Evolutionary conservation across 2,113 vertebrate species (phyloP), one percentile per base, ranked within the genome.

Genomic region (Plecotus auritus): DNA sequence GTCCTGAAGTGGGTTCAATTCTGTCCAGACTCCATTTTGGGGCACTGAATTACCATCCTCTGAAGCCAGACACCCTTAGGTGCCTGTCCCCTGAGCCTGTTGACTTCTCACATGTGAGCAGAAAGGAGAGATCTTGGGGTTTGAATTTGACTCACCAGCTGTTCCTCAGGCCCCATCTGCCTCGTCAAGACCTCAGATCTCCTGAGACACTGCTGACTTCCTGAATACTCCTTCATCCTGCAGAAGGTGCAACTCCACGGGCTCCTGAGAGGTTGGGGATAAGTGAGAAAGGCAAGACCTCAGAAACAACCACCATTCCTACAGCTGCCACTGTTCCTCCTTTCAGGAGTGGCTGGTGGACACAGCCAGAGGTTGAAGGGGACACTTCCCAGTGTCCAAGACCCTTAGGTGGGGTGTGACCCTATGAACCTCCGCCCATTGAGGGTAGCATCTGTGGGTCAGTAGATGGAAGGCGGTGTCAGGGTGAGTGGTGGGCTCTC

Each of bases 241-340:
- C 97, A 97, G 93, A 96, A 97, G 61, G 81, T 96, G 72, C 96
- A 97, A 5, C 88, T 97, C 95, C 95, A 96, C 0, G 28, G 86
- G 37, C 6, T 69, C 56, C 97, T 97, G 72, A 45, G 45, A 84
- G 51, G 56, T 85, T 0, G 0, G 11, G 54, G 2, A 37, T 4
- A 30, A 35, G 56, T 91, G 32, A 93, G 40, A 12, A 26, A 30
- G 51, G 9, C 59, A 76, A 13, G 37, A 22, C 17, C 40, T 32
- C 9, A 47, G 18, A 64, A 28, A 40, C 2, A 69, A 54, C 4
- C 69, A 22, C 35, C 0, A 0, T 45, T 45, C 56, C 66, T 37
- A 22, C 0, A 1, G 20, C 80, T 37, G 81, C 73, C 73, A 5
- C 14, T 4, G 7, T 32, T 37, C 5, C n/a, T 13, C 20, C 42